Conservation (phyloP, 1,140 invertebrate genomes). For the Trichonephila clavata region DNA sequence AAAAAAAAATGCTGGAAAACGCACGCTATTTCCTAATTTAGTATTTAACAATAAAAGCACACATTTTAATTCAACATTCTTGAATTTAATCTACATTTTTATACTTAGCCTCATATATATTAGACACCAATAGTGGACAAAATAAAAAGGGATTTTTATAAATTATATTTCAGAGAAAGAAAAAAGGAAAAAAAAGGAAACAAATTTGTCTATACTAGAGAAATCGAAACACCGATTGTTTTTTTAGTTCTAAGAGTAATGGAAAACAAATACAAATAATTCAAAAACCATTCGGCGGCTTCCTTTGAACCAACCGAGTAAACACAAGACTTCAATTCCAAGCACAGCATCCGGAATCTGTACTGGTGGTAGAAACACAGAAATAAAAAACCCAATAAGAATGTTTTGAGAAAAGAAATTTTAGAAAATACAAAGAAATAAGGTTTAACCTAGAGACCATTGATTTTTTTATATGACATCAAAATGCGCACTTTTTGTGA, state of each 20-base stretch:
- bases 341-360: background rate
- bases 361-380: background rate
- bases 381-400: background rate
- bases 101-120: too few species aligned
- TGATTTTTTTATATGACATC: too few species aligned
- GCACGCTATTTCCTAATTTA: too few species aligned
- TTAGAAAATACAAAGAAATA: too few species aligned
- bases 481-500: too few species aligned
- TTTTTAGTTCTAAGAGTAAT: background rate
- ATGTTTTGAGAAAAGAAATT: background rate
- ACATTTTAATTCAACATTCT: too few species aligned
- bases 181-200: background rate
- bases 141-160: too few species aligned
- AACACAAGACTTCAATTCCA: background rate
- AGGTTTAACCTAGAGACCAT: too few species aligned
- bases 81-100: too few species aligned
- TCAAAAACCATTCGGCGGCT: background rate
- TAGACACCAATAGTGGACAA: too few species aligned
- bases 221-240: background rate
- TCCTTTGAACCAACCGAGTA: background rate
- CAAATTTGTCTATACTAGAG: background rate
- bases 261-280: constrained; percentile 6
- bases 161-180: background rate
- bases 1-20: too few species aligned
- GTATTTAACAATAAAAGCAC: too few species aligned